Conservation (phyloP, 2,113 vertebrate species). For the Nibea coibor region DNA sequence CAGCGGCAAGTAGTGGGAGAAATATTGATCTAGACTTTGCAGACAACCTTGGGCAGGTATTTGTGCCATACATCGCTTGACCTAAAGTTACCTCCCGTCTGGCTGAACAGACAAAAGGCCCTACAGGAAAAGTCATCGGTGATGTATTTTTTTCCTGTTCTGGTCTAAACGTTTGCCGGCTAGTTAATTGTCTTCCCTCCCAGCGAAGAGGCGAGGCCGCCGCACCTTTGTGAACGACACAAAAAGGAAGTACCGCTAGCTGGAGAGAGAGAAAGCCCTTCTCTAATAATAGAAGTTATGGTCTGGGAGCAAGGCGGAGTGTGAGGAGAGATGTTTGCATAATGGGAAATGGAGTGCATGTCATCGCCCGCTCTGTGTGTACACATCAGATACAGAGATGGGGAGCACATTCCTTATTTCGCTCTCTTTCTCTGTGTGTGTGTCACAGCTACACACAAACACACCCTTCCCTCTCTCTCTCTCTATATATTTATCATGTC, state of each 20-base stretch:
- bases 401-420: constrained; percentile 31
- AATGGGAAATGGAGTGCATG: constrained; percentile 38
- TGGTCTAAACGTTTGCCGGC: constrained; percentile 30
- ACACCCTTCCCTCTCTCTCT: not conserved
- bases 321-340: constrained; percentile 60
- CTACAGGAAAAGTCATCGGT: constrained; percentile 17
- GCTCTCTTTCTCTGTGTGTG: constrained; percentile 24
- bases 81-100: constrained; percentile 18
- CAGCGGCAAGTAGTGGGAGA: constrained; percentile 21
- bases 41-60: constrained; percentile 49
- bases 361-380: constrained; percentile 3
- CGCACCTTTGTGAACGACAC: constrained; percentile 50
- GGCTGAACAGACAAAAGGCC: constrained; percentile 17
- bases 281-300: constrained; percentile 57
- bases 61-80: constrained; percentile 18
- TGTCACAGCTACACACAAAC: constrained; percentile 5
- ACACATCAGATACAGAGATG: not conserved
- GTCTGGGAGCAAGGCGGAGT: constrained; percentile 42
- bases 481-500: constrained; percentile 6
- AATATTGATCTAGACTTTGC: constrained; percentile 39
- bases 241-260: constrained; percentile 25
- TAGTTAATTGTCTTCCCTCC: constrained; percentile 41
- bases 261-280: constrained; percentile 47
- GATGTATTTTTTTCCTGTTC: constrained; percentile 19
- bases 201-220: constrained; percentile 20